Conservation (phyloP, 2,797 vertebrate species). For the Coreius guichenoti region DNA sequence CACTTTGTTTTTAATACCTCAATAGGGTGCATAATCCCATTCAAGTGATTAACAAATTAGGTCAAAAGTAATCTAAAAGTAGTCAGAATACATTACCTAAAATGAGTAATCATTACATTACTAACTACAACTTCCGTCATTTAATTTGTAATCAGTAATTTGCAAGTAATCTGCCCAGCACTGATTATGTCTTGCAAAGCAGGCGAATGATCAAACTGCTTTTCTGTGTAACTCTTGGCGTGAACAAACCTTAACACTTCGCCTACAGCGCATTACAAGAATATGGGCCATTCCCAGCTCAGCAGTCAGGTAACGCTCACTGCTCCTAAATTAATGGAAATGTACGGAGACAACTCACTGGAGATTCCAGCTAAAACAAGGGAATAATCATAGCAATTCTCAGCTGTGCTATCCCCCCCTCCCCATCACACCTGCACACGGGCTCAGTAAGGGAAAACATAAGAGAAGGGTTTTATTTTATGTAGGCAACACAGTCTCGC, state of each 20-base stretch:
- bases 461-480: conserved; percentile 30
- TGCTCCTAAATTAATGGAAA: conserved; percentile 4
- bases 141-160: not conserved
- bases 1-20: not conserved
- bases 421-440: not conserved
- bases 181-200: not conserved
- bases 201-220: not conserved
- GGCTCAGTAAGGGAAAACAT: not conserved
- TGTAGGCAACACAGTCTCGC: conserved; percentile 35
- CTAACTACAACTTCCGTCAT: not conserved
- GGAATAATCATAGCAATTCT: conserved; percentile 24
- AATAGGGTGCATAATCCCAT: not conserved
- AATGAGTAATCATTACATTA: not conserved
- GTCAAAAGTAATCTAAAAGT: not conserved
- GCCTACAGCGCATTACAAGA: not conserved
- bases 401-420: not conserved
- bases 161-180: not conserved
- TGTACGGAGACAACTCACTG: not conserved
- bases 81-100: not conserved
- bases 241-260: not conserved
- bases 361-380: conserved; percentile 16
- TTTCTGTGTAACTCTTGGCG: not conserved
- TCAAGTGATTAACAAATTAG: not conserved
- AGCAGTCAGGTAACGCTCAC: not conserved
- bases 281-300: not conserved